Evolutionary conservation across 2,113 vertebrate genomes (phyloP), one percentile per base, ranked within the genome.

Genomic region (Proteles cristata): DNA sequence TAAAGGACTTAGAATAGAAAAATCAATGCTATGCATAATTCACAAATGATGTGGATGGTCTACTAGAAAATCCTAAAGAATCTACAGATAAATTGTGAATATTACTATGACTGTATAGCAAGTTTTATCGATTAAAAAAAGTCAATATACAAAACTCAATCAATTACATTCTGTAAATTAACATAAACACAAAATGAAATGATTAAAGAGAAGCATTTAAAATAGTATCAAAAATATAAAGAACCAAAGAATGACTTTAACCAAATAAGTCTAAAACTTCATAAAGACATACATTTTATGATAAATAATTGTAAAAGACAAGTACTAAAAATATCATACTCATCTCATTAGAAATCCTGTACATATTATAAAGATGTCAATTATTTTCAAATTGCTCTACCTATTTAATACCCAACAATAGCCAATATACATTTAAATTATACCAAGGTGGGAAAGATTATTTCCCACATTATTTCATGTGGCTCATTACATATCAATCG

Each of bases 201-300:
- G 28, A 73, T 71, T 65, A 53, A 69, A 50, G 80, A 50, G 9
- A 65, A 15, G 50, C 23, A 53, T 76, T 88, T 63, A 91, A 69
- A 90, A 85, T 93, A 74, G 14, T 31, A 50, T 43, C 0, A 94
- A 79, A 83, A 68, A 91, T 50, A 86, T 11, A 61, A 39, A 88
- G 55, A 87, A 91, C 6, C 35, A 87, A 39, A 26, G 86, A 94
- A 55, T 86, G n/a, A 69, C 33, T 69, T 88, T 92, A 83, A 82
- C 11, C 26, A 77, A 94, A 80, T 73, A 86, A 80, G 35, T 39
- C 21, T 45, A 73, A 94, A 90, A 66, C 12, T 66, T 86, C 23
- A 14, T 48, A n/a, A 69, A 94, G 16, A 91, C 16, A 31, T 81
- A 81, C 66, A 39, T 28, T 74, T 68, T 82, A 87, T 39, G 17